These are phyloP conservation scores for Hydractinia echinata DNA, from an alignment of 30 jellyfish, hydroid and myxozoan genomes.

Conservation along the genomic window DNA sequence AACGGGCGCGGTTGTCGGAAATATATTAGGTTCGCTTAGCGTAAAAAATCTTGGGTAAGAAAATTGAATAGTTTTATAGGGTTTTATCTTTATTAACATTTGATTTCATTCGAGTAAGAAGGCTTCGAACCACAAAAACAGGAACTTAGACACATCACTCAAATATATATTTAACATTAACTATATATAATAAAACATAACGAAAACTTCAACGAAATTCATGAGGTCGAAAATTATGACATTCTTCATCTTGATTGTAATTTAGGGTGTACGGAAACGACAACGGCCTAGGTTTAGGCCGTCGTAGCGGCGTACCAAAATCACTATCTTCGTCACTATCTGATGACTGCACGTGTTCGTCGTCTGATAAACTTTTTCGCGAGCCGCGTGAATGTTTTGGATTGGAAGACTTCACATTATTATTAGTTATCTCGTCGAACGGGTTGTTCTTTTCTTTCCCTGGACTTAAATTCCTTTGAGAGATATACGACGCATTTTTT, in stretches of 20 bases:
- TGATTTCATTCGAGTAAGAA: too few relatives aligned
- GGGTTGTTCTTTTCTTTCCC: background rate
- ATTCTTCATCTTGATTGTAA: background rate
- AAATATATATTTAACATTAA: too few relatives aligned
- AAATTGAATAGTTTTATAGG: too few relatives aligned
- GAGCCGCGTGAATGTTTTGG: background rate
- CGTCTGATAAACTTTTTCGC: background rate
- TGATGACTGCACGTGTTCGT: conserved; percentile 7
- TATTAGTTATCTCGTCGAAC: background rate
- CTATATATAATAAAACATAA: too few relatives aligned
- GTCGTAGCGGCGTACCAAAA: background rate
- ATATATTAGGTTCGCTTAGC: too few relatives aligned
- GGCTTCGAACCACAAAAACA: too few relatives aligned
- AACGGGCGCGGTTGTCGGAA: too few relatives aligned
- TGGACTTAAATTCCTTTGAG: background rate
- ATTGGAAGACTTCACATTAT: background rate
- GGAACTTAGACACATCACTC: too few relatives aligned
- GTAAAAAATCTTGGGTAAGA: too few relatives aligned
- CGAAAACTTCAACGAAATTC: background rate
- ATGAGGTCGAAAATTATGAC: background rate
- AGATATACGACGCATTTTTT: background rate
- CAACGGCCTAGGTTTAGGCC: background rate
- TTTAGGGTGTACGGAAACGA: conserved; percentile 25
- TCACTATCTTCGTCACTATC: background rate
- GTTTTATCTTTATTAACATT: too few relatives aligned